These are phyloP conservation scores for Orussus abietinus DNA, from an alignment of 1,140 invertebrate genomes.

Conservation along the genomic window DNA sequence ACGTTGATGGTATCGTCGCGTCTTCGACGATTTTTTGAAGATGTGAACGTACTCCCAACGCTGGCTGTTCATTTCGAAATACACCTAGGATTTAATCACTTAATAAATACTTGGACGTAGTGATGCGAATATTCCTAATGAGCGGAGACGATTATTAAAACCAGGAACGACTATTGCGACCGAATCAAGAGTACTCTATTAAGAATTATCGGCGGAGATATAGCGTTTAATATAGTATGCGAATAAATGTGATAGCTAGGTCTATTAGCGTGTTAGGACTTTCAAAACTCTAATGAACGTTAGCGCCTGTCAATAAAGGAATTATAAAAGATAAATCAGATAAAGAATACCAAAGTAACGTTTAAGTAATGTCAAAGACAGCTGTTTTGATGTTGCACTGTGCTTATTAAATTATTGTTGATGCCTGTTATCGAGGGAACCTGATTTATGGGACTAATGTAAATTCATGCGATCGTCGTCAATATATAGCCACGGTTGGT, in stretches of 20 bases:
- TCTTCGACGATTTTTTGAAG: no score
- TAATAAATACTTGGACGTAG: no score
- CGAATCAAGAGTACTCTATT: no score
- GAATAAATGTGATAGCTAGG: slow-evolving; percentile 5
- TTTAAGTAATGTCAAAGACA: slow-evolving; percentile 39
- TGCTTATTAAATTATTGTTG: slow-evolving; percentile 39
- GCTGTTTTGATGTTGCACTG: slow-evolving; percentile 33
- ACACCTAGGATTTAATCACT: no score
- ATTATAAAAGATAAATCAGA: slow-evolving; percentile 26
- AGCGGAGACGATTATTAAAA: no score
- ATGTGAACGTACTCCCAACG: no score
- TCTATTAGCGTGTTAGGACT: slow-evolving; percentile 4
- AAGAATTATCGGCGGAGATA: no score
- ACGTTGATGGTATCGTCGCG: no score
- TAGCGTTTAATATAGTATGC: no score
- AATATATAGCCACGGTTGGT: slow-evolving; percentile 20
- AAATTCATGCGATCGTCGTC: slow-evolving; percentile 17
- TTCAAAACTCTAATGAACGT: slow-evolving; percentile 34
- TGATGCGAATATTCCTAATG: no score
- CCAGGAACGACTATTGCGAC: no score
- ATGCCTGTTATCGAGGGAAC: slow-evolving; percentile 16
- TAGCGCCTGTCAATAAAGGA: slow-evolving; percentile 20
- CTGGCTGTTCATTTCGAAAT: no score
- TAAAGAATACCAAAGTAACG: slow-evolving; percentile 47
- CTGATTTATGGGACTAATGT: slow-evolving; percentile 12